Base-by-base conservation (phyloP, 2,113 vertebrate species). In the Dolichallabes microphthalmus region DNA sequence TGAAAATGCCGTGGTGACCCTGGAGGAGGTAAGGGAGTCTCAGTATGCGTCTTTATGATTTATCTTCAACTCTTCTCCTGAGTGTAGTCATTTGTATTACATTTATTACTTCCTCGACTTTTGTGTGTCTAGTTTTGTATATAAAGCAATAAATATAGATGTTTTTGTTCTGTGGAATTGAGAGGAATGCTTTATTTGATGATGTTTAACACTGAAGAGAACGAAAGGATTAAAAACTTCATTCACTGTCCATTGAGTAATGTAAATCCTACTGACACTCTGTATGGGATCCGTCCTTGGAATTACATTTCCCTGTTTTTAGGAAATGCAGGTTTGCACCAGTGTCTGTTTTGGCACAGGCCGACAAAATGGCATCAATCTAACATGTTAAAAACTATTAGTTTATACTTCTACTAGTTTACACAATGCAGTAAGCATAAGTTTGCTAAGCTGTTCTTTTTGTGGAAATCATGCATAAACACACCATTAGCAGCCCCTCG, bases 11-110 rank as follows among this genome's bases (percentile, higher is more conserved):
- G 91, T 93, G 55, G 93, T 95, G 66, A 88, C 94, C 85, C 93
- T 91, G 85, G 98, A 99, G 87, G 98, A 99, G 95, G 98, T 98
- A 91, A 83, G 95, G 93, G 61, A 53, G 15, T 12, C 30, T 66
- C 2, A 0, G 52, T 60, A 82, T 14, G 53, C 25, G 14, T 83
- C 22, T 53, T 32, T 35, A 30, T 78, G 7, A 60, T 35, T 78
- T 58, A 78, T 58, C 11, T 35, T 78, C 53, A 58, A 10, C 27
- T 11, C 27, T 57, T 77, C 27, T 9, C 27, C 17, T 32, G 8
- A 20, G 3, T 20, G 15, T 45, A 58, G 53, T 78, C 27, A 39
- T 79, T 57, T 69, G 50, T 22, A 55, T 63, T 60, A 74, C 30
- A 9, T 75, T 20, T 52, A 61, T 74, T 83, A 35, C 32, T 52